Base-by-base conservation (phyloP, 2,888 invertebrate species). In the Resseliella maxima region DNA sequence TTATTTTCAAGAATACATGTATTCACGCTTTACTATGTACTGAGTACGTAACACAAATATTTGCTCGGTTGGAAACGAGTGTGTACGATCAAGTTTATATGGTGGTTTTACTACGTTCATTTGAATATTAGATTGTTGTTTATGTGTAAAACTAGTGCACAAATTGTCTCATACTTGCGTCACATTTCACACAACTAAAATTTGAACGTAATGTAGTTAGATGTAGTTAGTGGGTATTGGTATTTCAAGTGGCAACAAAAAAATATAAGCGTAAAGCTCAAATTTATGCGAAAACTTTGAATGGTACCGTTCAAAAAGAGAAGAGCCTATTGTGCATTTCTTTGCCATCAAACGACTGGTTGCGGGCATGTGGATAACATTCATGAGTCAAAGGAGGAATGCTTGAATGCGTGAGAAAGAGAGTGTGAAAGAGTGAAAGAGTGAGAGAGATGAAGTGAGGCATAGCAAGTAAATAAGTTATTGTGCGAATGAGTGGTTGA, bases 51-150 rank as follows among this genome's bases (percentile, higher is more conserved):
- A 31, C 72, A 15, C 72, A 72, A 72, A 72, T 72, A 72, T 72
- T 72, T 72, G 15, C 72, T 5, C 35, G 15, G 27, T 72, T 31
- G n/a, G 31, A 72, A 72, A 59, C 50, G 72, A 31, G 59, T 8
- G 59, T 24, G n/a, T 24, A 24, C 27, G 2, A 59, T 24, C 59
- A 18, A 59, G 59, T 59, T 59, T 12, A 59, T 59, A 59, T 24
- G 59, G 59, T 59, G 31, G 72, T 72, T 31, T 8, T 18, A 50
- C 12, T 0, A 72, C 27, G 31, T 27, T 27, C 72, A 72, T 72
- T 72, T 72, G 31, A 72, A 72, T 72, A 72, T 72, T 72, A 35
- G 31, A 72, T n/a, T 72, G 72, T 72, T 72, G 72, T 35, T 72
- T 72, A 72, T 72, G 72, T 31, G 15, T 31, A 8, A 3, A 72